Conservation (phyloP, 2,113 vertebrate species). For the Rhinopithecus roxellana region DNA sequence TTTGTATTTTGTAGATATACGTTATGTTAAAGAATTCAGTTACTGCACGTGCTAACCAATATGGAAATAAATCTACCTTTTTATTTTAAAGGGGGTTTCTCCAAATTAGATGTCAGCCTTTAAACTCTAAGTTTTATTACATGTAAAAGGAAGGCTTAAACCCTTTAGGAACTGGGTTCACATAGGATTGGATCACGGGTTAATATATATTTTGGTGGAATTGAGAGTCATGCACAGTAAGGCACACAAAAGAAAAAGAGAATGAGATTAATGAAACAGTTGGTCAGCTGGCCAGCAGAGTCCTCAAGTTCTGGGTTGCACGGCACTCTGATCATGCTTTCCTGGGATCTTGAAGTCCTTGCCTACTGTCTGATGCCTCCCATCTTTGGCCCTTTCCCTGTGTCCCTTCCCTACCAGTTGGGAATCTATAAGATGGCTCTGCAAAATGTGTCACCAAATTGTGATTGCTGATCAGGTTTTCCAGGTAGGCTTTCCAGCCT, state of each 20-base stretch:
- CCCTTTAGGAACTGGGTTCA: neutral
- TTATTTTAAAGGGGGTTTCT: neutral
- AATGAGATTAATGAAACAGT: neutral
- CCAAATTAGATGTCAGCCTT: neutral
- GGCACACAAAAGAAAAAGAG: neutral
- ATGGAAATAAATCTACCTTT: neutral
- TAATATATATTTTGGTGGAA: neutral
- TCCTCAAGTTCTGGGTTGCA: neutral
- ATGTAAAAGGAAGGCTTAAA: neutral
- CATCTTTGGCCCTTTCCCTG: neutral
- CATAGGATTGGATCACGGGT: neutral
- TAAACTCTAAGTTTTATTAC: neutral
- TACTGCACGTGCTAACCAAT: neutral
- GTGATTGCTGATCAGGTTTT: neutral
- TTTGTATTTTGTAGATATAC: neutral
- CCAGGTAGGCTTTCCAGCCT: no score
- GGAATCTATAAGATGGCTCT: neutral
- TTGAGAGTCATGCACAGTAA: neutral
- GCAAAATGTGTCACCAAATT: neutral
- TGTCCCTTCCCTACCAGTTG: neutral
- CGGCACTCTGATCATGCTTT: neutral
- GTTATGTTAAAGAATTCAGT: neutral
- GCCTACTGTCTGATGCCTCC: neutral
- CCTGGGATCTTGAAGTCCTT: neutral
- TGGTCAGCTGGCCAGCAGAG: no score